Conservation (phyloP, 53 echinoderm and acorn worm genomes). For the Stichopus horrens region DNA sequence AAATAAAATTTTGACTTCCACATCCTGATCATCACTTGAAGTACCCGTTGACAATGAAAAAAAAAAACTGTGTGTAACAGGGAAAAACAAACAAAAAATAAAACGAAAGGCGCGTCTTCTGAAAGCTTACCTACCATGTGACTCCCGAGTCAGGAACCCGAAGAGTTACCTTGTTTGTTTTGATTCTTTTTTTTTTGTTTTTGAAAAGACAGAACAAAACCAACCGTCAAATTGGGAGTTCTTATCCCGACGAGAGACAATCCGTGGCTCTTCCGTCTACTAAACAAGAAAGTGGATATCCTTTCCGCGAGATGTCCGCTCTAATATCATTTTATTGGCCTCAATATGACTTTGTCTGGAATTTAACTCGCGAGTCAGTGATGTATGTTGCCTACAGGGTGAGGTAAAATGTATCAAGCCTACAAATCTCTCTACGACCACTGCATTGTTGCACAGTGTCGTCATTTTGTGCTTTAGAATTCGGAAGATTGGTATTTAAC, state of each 20-base stretch:
- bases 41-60: not conserved
- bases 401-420: constrained; percentile 20
- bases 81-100: not conserved
- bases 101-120: not conserved
- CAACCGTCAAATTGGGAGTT: not conserved
- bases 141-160: not conserved
- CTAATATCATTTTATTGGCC: not conserved
- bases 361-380: constrained; percentile 44
- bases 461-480: not conserved
- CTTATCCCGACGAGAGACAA: constrained; percentile 2
- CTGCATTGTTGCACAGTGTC: constrained; percentile 73
- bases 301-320: not conserved
- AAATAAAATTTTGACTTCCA: not conserved
- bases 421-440: constrained; percentile 23
- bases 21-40: not conserved
- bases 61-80: not conserved
- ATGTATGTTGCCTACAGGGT: constrained; percentile 12
- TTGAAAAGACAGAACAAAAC: not conserved
- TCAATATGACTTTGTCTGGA: not conserved
- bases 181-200: not conserved
- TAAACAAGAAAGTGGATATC: not conserved
- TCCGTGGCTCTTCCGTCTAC: constrained; percentile 1
- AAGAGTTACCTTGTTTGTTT: too few species aligned
- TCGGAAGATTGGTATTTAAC: not conserved
- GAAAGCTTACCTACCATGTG: not conserved